Conservation (phyloP, 1,140 invertebrate species). For the Phocides pigmalion region DNA sequence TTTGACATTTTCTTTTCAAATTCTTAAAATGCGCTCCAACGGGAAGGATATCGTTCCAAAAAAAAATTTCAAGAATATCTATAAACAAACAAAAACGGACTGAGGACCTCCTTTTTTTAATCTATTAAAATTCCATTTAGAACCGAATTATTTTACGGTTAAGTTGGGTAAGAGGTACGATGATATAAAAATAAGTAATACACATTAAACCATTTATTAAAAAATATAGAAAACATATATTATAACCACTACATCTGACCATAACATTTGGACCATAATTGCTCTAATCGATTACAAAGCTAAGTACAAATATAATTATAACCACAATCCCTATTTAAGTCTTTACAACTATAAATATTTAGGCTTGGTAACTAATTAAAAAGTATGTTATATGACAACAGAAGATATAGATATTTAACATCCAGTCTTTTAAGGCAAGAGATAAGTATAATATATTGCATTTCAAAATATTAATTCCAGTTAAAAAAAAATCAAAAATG, state of each 20-base stretch:
- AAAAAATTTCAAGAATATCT: too few relatives aligned
- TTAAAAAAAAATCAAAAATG: background rate
- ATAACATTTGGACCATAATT: conserved; percentile 44
- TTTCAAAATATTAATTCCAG: background rate
- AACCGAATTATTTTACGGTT: too few relatives aligned
- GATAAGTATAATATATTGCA: conserved; percentile 3
- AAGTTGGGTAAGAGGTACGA: too few relatives aligned
- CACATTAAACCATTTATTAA: conserved; percentile 53
- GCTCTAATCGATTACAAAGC: conserved; percentile 41
- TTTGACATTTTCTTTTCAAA: too few relatives aligned
- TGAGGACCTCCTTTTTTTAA: too few relatives aligned
- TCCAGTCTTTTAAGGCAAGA: conserved; percentile 22
- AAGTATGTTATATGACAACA: conserved; percentile 2
- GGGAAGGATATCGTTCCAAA: too few relatives aligned
- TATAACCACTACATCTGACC: conserved; percentile 44
- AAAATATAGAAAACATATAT: conserved; percentile 61
- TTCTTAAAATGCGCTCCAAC: too few relatives aligned
- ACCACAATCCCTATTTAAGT: conserved; percentile 48
- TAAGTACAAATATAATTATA: conserved; percentile 54
- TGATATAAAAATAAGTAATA: conserved; percentile 30
- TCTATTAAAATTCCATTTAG: too few relatives aligned
- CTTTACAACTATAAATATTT: conserved; percentile 29
- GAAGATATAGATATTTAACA: background rate
- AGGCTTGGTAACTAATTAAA: conserved; percentile 30
- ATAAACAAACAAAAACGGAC: too few relatives aligned